A percentile compares a stretch with the other conserved stretches of the same genome.
These are phyloP conservation scores for Drosophila busckii DNA, from an alignment of 1,140 invertebrate genomes.

Conservation along the genomic window DNA sequence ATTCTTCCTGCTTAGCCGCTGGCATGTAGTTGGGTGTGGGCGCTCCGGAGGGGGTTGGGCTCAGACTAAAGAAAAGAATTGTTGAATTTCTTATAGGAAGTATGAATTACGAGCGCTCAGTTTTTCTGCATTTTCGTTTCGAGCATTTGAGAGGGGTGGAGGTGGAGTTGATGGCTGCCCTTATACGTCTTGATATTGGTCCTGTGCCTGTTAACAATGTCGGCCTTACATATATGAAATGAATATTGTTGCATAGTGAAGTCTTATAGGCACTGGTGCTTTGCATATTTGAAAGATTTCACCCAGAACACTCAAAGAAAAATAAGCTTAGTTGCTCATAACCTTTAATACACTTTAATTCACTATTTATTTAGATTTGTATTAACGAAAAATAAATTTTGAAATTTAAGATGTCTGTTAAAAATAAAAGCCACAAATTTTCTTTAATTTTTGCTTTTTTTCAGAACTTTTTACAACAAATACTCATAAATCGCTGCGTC, in stretches of 20 bases:
- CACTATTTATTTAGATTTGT: no score
- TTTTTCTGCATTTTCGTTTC: slow-evolving; percentile 31
- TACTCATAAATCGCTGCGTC: slow-evolving; percentile 14
- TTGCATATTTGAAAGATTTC: no score
- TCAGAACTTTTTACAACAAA: background rate
- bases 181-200: slow-evolving; percentile 15
- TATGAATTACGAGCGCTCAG: slow-evolving; percentile 57
- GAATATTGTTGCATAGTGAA: slow-evolving; percentile 44
- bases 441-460: background rate
- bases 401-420: background rate
- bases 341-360: no score
- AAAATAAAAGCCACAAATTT: background rate
- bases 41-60: slow-evolving; percentile 8
- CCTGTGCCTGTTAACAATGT: slow-evolving; percentile 62
- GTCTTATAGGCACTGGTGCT: slow-evolving; percentile 46
- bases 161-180: slow-evolving; percentile 14
- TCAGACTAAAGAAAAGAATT: slow-evolving; percentile 57
- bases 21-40: slow-evolving; percentile 10
- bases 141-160: slow-evolving; percentile 5
- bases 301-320: no score
- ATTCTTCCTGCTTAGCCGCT: slow-evolving; percentile 41
- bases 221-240: slow-evolving; percentile 42
- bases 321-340: slow-evolving; percentile 8
- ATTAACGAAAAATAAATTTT: background rate
- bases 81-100: slow-evolving; percentile 60